Percentiles rank a stretch among this genome's conserved stretches.
These are phyloP conservation scores for Tuberolachnus salignus DNA, from an alignment of 2,888 invertebrate species.

Conservation along the genomic window DNA sequence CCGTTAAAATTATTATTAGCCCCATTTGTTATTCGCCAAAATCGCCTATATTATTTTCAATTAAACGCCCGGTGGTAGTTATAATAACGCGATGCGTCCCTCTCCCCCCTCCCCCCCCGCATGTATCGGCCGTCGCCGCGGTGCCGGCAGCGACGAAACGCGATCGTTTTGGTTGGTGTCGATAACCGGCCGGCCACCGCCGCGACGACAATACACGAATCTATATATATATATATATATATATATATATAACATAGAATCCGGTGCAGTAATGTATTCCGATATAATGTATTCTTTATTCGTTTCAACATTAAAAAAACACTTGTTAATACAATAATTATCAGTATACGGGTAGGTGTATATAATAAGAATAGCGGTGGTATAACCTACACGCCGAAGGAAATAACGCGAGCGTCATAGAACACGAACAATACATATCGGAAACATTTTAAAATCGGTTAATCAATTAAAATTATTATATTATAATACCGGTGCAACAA, in stretches of 20 bases:
- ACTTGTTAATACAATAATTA: neutral
- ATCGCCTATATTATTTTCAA: too few relatives aligned
- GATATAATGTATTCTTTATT: neutral
- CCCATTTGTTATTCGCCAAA: too few relatives aligned
- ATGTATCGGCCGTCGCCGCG: too few relatives aligned
- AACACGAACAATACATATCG: constrained; percentile 8
- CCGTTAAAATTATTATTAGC: too few relatives aligned
- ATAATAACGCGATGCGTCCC: too few relatives aligned
- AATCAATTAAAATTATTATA: neutral
- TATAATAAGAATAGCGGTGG: neutral
- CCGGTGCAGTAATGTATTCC: too few relatives aligned
- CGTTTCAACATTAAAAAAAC: constrained; percentile 2
- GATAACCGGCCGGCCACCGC: neutral
- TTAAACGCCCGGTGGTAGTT: too few relatives aligned
- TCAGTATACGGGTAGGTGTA: neutral
- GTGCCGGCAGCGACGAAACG: too few relatives aligned
- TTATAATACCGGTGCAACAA: neutral
- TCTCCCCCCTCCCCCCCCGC: too few relatives aligned
- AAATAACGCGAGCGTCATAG: constrained; percentile 25
- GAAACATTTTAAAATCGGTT: constrained; percentile 6
- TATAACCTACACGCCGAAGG: neutral
- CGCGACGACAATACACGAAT: too few relatives aligned
- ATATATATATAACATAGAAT: too few relatives aligned
- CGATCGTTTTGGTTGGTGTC: neutral
- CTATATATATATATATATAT: too few relatives aligned